Evolutionary conservation across 2,888 invertebrate species (phyloP).

Genomic region (Iselma pallidipennis): DNA sequence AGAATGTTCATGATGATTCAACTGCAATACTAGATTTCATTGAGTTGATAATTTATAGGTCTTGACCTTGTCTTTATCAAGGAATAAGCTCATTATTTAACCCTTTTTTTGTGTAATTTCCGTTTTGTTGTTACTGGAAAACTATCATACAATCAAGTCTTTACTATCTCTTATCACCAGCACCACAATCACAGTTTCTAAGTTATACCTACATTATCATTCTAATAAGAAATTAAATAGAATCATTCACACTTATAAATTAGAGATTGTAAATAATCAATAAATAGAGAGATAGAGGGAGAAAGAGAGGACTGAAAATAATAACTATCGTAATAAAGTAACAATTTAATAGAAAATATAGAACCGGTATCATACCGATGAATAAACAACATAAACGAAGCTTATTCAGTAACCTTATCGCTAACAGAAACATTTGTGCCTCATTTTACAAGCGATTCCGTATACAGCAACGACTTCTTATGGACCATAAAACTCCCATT

Average conservation of each 20-base stretch:
- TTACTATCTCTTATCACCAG: no score
- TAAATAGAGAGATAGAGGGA: no score
- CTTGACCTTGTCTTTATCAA: constrained; percentile 23
- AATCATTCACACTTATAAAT: no score
- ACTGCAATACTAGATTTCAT: constrained; percentile 7
- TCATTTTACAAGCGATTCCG: constrained; percentile 54
- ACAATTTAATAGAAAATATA: constrained; percentile 2
- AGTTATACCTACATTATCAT: no score
- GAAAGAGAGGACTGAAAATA: no score
- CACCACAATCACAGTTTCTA: no score
- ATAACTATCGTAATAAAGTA: background rate
- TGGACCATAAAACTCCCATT: constrained; percentile 57
- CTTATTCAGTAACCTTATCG: constrained; percentile 47
- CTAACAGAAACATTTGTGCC: constrained; percentile 52
- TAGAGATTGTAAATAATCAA: no score
- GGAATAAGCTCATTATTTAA: background rate
- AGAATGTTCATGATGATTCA: background rate
- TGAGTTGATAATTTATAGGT: constrained; percentile 25
- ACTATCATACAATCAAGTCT: no score
- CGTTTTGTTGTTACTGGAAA: no score
- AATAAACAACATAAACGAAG: constrained; percentile 45
- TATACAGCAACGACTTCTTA: constrained; percentile 53
- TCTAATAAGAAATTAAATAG: no score
- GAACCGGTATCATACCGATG: constrained; percentile 28
- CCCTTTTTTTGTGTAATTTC: background rate